phyloP scores from a whole-genome alignment of 2,888 invertebrate species.

The Caenorhabditis drosophilae region DNA sequence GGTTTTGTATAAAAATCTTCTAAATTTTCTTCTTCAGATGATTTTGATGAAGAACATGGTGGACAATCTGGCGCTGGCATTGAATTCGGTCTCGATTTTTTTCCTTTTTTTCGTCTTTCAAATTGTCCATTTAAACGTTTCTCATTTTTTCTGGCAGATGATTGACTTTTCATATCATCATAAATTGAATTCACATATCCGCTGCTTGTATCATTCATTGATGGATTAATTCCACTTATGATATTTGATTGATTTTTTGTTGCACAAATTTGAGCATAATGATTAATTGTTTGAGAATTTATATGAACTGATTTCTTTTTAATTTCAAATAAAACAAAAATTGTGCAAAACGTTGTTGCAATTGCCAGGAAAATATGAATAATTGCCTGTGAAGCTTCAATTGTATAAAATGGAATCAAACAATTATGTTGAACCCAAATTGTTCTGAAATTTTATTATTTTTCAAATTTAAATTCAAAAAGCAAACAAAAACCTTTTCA shows the following conservation, averaged over 20 bases:
- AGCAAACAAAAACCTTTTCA: conserved; percentile 33
- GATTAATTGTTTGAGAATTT: conserved; percentile 18
- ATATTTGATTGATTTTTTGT: conserved; percentile 19
- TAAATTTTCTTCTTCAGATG: conserved; percentile 31
- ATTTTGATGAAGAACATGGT: conserved; percentile 33
- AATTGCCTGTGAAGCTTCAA: conserved; percentile 51
- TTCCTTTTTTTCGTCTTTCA: conserved; percentile 31
- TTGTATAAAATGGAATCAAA: conserved; percentile 45
- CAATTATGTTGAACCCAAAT: conserved; percentile 44
- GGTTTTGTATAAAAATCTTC: conserved; percentile 47
- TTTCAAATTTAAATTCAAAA: neutral
- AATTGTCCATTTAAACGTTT: conserved; percentile 20
- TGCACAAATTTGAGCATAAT: conserved; percentile 26
- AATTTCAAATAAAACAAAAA: conserved; percentile 17
- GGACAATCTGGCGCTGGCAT: conserved; percentile 35
- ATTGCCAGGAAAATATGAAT: conserved; percentile 47
- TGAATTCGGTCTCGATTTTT: conserved; percentile 10
- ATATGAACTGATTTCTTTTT: conserved; percentile 20
- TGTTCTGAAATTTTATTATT: conserved; percentile 14
- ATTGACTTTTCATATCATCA: conserved; percentile 38
- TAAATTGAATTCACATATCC: conserved; percentile 60
- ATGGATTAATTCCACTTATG: conserved; percentile 36
- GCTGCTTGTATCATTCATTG: conserved; percentile 45
- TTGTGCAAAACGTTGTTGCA: conserved; percentile 39
- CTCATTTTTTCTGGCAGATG: conserved; percentile 13